Evolutionary conservation across 2,113 vertebrate species (phyloP).

Genomic region (Syrmaticus mikado): DNA sequence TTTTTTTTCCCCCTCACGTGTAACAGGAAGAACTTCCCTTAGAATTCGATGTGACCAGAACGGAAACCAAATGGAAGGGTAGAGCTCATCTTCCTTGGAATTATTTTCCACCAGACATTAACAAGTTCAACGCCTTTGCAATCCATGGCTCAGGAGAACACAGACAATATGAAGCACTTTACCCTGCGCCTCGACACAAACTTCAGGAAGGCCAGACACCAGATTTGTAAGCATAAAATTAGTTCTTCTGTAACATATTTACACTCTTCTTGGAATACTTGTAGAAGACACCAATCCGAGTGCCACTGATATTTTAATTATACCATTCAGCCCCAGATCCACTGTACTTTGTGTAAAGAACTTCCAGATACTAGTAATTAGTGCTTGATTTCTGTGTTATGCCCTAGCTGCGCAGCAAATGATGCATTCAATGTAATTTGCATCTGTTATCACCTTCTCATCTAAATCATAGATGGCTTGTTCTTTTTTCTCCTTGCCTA

Average conservation of each 20-base stretch:
- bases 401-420: background rate
- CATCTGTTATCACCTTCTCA: background rate
- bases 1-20: background rate
- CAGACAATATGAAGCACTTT: constrained; percentile 79
- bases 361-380: background rate
- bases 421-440: background rate
- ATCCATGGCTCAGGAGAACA: constrained; percentile 76
- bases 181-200: constrained; percentile 71
- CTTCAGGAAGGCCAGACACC: constrained; percentile 73
- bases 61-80: constrained; percentile 73
- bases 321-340: background rate
- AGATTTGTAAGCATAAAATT: constrained; percentile 79
- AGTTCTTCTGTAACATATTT: background rate
- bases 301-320: background rate
- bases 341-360: background rate
- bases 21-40: constrained; percentile 73
- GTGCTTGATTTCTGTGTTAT: background rate
- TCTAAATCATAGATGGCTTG: background rate
- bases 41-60: constrained; percentile 66
- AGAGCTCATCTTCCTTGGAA: constrained; percentile 77
- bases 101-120: constrained; percentile 76
- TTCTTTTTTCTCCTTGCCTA: background rate
- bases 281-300: background rate
- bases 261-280: background rate
- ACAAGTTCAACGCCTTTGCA: constrained; percentile 80